A percentile compares a stretch with the other conserved stretches of the same genome.
These are phyloP conservation scores for Timema podura DNA, from an alignment of 2,888 invertebrate genomes.

Conservation along the genomic window DNA sequence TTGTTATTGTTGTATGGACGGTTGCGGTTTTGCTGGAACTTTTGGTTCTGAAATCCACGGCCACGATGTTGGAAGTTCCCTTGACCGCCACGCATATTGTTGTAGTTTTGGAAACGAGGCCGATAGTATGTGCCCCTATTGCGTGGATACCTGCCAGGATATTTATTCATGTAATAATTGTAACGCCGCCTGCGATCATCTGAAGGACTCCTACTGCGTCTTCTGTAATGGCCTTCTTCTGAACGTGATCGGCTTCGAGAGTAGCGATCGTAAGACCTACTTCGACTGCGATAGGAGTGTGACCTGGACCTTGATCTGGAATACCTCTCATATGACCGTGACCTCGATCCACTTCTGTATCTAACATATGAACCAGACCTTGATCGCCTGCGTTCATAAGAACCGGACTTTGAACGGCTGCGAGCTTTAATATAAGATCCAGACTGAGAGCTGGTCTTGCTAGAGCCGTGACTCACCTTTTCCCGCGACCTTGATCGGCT, in stretches of 20 bases:
- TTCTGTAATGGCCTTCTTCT: slow-evolving; percentile 50
- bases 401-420: slow-evolving; percentile 34
- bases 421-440: slow-evolving; percentile 43
- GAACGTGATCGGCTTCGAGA: slow-evolving; percentile 57
- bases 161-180: slow-evolving; percentile 33
- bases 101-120: slow-evolving; percentile 67
- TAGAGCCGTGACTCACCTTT: slow-evolving; percentile 44
- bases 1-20: slow-evolving; percentile 38
- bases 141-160: slow-evolving; percentile 46
- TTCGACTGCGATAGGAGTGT: slow-evolving; percentile 43
- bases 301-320: slow-evolving; percentile 38
- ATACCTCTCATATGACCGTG: slow-evolving; percentile 51
- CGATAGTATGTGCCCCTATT: slow-evolving; percentile 77
- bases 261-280: slow-evolving; percentile 46
- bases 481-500: slow-evolving; percentile 56
- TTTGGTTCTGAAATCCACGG: slow-evolving; percentile 41
- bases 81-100: slow-evolving; percentile 45
- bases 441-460: slow-evolving; percentile 45
- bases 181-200: slow-evolving; percentile 41
- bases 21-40: slow-evolving; percentile 40
- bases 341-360: slow-evolving; percentile 42
- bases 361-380: slow-evolving; percentile 32
- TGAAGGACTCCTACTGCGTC: slow-evolving; percentile 49
- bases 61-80: slow-evolving; percentile 42
- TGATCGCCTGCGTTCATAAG: slow-evolving; percentile 30